Evolutionary conservation across 2,888 invertebrate genomes (phyloP).

Genomic region (Itoplectis maculator): DNA sequence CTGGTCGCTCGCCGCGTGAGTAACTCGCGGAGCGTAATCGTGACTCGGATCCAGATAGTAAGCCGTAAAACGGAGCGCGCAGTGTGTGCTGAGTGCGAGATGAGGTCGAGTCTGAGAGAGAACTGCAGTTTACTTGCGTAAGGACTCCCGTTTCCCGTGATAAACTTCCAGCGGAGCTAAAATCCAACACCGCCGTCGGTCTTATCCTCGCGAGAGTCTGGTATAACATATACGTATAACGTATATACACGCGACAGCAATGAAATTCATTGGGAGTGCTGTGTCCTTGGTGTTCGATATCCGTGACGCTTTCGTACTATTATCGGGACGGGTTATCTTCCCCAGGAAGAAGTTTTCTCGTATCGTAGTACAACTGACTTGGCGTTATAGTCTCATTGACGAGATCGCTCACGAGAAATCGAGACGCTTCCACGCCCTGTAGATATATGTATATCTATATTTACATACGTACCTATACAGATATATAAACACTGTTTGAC

Average conservation of each 20-base stretch:
- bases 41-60: slow-evolving; percentile 39
- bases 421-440: background rate
- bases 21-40: slow-evolving; percentile 55
- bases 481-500: background rate
- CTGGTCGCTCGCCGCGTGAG: slow-evolving; percentile 48
- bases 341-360: slow-evolving; percentile 30
- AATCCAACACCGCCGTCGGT: slow-evolving; percentile 1
- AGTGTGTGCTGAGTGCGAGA: slow-evolving; percentile 28
- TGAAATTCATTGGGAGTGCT: slow-evolving; percentile 55
- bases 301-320: slow-evolving; percentile 41
- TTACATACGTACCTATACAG: no score
- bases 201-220: slow-evolving; percentile 21
- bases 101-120: slow-evolving; percentile 15
- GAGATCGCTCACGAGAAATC: slow-evolving; percentile 7
- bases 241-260: background rate
- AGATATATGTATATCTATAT: background rate
- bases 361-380: background rate
- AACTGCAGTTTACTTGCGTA: slow-evolving; percentile 59
- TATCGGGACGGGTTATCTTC: slow-evolving; percentile 12
- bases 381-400: slow-evolving; percentile 23
- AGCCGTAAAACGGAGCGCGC: slow-evolving; percentile 22
- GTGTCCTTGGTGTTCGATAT: slow-evolving; percentile 63
- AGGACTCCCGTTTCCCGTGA: slow-evolving; percentile 64
- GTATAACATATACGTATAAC: background rate
- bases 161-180: slow-evolving; percentile 56